Base-by-base conservation (phyloP, 2,113 vertebrate species). In the Heterocephalus glaber region DNA sequence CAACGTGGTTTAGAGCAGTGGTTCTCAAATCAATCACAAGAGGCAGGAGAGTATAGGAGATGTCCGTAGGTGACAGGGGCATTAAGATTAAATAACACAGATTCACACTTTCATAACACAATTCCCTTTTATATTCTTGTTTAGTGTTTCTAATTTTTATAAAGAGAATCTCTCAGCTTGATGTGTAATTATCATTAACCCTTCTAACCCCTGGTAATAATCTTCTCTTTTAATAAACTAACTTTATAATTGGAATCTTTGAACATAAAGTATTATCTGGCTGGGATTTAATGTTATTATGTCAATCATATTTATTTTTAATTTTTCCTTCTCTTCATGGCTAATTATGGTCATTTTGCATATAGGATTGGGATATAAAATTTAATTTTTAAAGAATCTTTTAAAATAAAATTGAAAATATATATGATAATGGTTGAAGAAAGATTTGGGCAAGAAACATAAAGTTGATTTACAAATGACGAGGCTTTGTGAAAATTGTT, bases 341-440 rank as follows among this genome's bases (percentile, higher is more conserved):
- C n/a, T 89, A 86, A 95, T 82, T 80, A 87, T 76, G 24, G 41
- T 83, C 63, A 89, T 88, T 90, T 79, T 74, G 19, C 44, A 74
- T 47, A 38, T 83, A 89, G 26, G 10, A 68, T 26, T 85, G 56
- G 35, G 20, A 88, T 72, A 90, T 76, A 83, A 65, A 87, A 2
- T 81, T 90, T 88, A 12, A 79, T 79, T 90, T 94, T 77, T 38
- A 87, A 41, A 68, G 49, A 80, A 68, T 79, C 35, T 88, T 92
- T 85, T 94, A 65, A 92, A 97, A 70, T 85, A 70, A 90, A 86
- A 33, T 88, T 80, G 77, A 66, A 77, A 63, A 63, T 56, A 58
- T 28, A 30, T 65, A 44, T 16, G 66, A 66, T 94, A 84, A 90
- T 56, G 24, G 1, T 86, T 74, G 24, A 61, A 56, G 22, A 91